phyloP scores from a whole-genome alignment of 2,888 invertebrate species.

The Nomada goodeniana region DNA sequence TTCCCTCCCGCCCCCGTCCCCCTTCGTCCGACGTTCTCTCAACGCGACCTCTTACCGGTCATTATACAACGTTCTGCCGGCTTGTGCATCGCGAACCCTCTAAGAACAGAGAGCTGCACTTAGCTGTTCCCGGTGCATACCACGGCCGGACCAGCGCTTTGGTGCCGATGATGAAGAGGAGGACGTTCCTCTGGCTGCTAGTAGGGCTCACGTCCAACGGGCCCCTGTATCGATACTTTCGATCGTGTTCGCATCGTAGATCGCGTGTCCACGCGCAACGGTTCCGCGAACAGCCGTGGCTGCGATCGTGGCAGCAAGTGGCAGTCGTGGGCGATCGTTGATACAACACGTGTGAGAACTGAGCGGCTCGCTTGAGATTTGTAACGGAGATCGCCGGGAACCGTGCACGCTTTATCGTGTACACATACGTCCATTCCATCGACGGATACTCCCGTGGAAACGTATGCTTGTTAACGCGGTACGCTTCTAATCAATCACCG shows the following conservation, averaged over 20 bases:
- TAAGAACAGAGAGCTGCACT: conserved; percentile 64
- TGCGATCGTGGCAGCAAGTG: conserved; percentile 32
- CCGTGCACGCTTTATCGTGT: conserved; percentile 13
- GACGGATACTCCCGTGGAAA: not conserved
- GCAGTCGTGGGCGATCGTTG: conserved; percentile 49
- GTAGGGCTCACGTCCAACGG: conserved; percentile 25
- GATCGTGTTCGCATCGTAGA: conserved; percentile 66
- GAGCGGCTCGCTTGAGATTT: conserved; percentile 45
- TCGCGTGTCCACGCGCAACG: conserved; percentile 67
- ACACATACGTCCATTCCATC: not conserved
- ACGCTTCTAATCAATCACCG: conserved; percentile 19
- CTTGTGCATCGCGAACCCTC: conserved; percentile 60
- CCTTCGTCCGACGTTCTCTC: conserved; percentile 9
- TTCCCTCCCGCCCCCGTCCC: conserved; percentile 24
- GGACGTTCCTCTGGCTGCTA: conserved; percentile 47
- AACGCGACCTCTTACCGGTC: conserved; percentile 72
- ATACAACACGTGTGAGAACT: conserved; percentile 49
- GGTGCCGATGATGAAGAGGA: conserved; percentile 65
- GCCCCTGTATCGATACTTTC: conserved; percentile 57
- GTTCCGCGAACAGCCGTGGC: conserved; percentile 53
- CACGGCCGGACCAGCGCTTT: conserved; percentile 19
- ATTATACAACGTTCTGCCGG: conserved; percentile 65
- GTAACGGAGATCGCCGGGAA: conserved; percentile 12
- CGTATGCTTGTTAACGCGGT: conserved; percentile 16
- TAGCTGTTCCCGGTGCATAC: conserved; percentile 53